Conservation (phyloP, 2,888 invertebrate species). For the Drosophila macrothrix region DNA sequence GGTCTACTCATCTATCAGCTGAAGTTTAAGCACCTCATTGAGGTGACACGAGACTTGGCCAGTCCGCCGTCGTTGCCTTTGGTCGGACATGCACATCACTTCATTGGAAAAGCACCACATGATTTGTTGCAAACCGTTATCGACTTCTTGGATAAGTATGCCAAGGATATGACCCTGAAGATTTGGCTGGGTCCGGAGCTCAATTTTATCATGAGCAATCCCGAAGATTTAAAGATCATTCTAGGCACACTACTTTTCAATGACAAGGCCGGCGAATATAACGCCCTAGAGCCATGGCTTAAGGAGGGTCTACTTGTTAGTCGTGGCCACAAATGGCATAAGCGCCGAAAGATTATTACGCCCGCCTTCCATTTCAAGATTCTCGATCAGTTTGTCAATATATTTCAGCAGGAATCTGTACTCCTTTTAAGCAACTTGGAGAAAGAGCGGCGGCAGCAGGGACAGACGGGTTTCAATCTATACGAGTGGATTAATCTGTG, state of each 20-base stretch:
- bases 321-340: constrained; percentile 83
- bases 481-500: constrained; percentile 88
- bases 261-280: constrained; percentile 87
- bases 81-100: constrained; percentile 86
- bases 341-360: constrained; percentile 89
- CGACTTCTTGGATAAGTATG: constrained; percentile 82
- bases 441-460: constrained; percentile 85
- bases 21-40: constrained; percentile 75
- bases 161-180: constrained; percentile 64
- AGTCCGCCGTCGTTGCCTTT: constrained; percentile 85
- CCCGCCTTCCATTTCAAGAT: constrained; percentile 93
- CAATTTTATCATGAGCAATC: constrained; percentile 74
- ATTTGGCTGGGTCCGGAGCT: constrained; percentile 83
- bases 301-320: constrained; percentile 87
- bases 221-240: constrained; percentile 79
- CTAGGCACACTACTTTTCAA: constrained; percentile 82
- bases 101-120: constrained; percentile 85
- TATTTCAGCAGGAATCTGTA: constrained; percentile 88
- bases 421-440: constrained; percentile 87
- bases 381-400: constrained; percentile 89
- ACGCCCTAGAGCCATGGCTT: constrained; percentile 86
- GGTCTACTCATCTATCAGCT: constrained; percentile 62
- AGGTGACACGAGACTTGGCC: constrained; percentile 72
- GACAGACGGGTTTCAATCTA: constrained; percentile 87
- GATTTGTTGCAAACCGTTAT: constrained; percentile 75